Evolutionary conservation across 2,113 vertebrate species (phyloP).

Genomic region (Colius striatus): DNA sequence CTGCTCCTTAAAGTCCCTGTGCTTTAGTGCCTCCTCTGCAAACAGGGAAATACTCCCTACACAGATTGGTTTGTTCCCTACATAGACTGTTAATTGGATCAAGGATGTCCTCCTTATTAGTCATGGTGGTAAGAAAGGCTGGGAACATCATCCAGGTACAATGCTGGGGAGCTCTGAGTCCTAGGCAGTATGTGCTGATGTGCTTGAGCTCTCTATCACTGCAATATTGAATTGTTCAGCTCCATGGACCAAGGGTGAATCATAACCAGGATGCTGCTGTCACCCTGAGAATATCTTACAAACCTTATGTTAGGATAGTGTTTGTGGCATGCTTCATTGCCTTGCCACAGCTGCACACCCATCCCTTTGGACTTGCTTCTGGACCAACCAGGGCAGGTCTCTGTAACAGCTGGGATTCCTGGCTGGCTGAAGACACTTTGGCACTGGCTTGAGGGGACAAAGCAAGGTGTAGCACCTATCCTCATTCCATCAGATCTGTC

Average conservation of each 20-base stretch:
- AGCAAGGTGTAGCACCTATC: not conserved
- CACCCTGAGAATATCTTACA: not conserved
- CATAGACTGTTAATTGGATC: not conserved
- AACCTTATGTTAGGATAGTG: rapidly evolving
- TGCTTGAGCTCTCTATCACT: not conserved
- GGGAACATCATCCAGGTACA: not conserved
- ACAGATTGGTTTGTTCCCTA: not conserved
- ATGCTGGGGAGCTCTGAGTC: not conserved
- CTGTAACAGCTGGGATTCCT: not conserved
- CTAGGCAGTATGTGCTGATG: not conserved
- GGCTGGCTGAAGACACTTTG: rapidly evolving
- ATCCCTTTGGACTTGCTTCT: not conserved
- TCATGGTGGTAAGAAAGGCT: not conserved
- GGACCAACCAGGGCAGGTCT: not conserved
- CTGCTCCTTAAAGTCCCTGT: not conserved
- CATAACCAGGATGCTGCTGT: not conserved
- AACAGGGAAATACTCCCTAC: not conserved
- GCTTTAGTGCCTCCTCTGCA: not conserved
- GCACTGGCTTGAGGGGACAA: not conserved
- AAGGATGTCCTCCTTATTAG: not conserved
- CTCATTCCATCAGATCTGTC: rapidly evolving
- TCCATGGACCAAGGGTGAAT: not conserved
- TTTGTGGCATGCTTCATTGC: not conserved
- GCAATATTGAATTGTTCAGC: not conserved
- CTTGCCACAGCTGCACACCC: not conserved